Evolutionary conservation across 2,888 invertebrate species (phyloP), one percentile per base, ranked within the genome.

Genomic region (Drosophila kuntzei): DNA sequence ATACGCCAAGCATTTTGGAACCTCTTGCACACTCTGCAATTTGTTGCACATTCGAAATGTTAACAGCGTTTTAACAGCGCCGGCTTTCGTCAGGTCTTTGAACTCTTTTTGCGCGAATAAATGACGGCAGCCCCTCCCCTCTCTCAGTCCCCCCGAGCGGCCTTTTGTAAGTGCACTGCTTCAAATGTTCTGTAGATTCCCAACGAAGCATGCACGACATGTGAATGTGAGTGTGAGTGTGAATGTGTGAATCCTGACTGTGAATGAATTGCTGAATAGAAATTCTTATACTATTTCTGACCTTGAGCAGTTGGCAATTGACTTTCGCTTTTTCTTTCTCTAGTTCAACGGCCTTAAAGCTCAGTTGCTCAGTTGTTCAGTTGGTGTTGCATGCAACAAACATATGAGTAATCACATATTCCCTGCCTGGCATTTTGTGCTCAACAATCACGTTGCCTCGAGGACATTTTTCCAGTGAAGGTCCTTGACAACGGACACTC

Each of bases 1-100:
- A 53, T 53, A 27, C 39, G 53, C 16, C 25, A 34, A 3, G 5
- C 18, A n/a, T 27, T 53, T 39, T 29, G 53, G 39, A 41, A 16
- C 18, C 51, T 25, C 12, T 51, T 25, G 11, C 22, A 34, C 9
- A 16, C 25, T 27, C 20, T 27, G 37, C 51, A 37, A 27, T 41
- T 4, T 39, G 29, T 54, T 44, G 55, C 55, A 34, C 43, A 27
- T 66, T 32, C 43, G 27, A 37, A 20, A n/a, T 18, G 14, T 11
- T 29, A 32, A 20, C 32, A 29, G 18, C 18, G 12, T 12, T 8
- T 41, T 41, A 43, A 53, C 79, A 76, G 59, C 50, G 47, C 79
- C 70, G 79, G 75, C 76, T 57, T 79, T 50, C 41, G 22, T 22
- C 25, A 58, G 76, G 71, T 79, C 80, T 76, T 71, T 76, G 76